Base-by-base conservation (phyloP, 2,113 vertebrate genomes). In the Heterocephalus glaber region DNA sequence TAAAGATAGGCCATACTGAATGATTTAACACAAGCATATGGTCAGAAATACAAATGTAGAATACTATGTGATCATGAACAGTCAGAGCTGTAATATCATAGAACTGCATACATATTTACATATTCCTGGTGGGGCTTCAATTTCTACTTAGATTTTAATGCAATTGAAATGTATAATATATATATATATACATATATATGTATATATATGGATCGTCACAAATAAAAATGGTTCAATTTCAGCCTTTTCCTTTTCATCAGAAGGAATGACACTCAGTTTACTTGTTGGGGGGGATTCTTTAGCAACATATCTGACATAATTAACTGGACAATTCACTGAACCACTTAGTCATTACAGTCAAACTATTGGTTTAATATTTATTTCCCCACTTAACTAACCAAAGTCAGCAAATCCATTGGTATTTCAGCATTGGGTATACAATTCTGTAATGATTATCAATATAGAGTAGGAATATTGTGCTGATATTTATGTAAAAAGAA, bases 71-170 rank as follows among this genome's bases (percentile, higher is more conserved):
- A 14, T 56, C 22, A 52, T 85, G 17, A 81, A 88, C 8, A 91
- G 2, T 1, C 7, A 94, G 9, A 95, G 4, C 2, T 90, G 91
- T 86, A 89, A 41, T 1, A 86, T 85, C 11, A 19, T 49, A 93
- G 2, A 94, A 86, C 3, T 70, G 8, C 12, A 52, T 82, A 89
- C 11, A 96, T 81, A 84, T 90, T 90, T 30, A 87, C 3, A 85
- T 7, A 80, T 13, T 86, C 3, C 89, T 66, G 56, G 63, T 26
- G 9, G 65, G 6, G 7, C 13, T 58, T 82, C 47, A 92, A 91
- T 65, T 92, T 94, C n/a, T 94, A 79, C 33, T 72, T 35, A 86
- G 0, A 94, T 86, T 95, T 96, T 86, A 68, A 86, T 95, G 22
- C 11, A 90, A 79, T 63, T 95, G 7, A 77, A 65, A 84, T 52